Percentiles rank a stretch among this genome's conserved stretches.
Conservation (phyloP, 2,113 vertebrate genomes). For the Mastomys natalensis region DNA sequence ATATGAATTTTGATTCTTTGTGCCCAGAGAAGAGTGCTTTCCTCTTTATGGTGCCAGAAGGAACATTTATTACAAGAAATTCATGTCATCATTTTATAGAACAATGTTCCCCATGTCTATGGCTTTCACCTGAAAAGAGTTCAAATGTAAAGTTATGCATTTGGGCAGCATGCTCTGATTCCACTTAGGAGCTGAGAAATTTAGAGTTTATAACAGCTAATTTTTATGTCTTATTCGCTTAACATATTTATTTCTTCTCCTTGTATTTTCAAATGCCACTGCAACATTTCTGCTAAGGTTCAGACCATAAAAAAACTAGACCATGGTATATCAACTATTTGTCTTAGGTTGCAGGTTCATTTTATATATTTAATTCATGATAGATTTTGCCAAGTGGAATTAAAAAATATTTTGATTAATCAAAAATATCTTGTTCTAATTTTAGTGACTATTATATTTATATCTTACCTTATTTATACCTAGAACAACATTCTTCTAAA, state of each 20-base stretch:
- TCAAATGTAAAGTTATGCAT: not conserved
- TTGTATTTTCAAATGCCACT: not conserved
- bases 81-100: not conserved
- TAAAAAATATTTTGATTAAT: not conserved
- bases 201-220: not conserved
- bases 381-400: not conserved
- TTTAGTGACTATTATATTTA: not conserved
- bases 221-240: slow-evolving; percentile 28
- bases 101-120: not conserved
- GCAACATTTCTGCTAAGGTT: not conserved
- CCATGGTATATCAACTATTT: not conserved
- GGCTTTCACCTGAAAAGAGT: not conserved
- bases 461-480: too few relatives aligned
- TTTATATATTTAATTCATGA: not conserved
- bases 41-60: not conserved
- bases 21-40: not conserved
- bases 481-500: not conserved
- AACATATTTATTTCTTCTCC: not conserved
- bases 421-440: not conserved
- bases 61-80: not conserved
- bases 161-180: not conserved
- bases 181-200: not conserved
- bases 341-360: not conserved
- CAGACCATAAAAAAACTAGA: slow-evolving; percentile 7
- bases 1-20: not conserved